These are phyloP conservation scores for Mohoua ochrocephala DNA, from an alignment of 2,113 vertebrate species.

Conservation along the genomic window DNA sequence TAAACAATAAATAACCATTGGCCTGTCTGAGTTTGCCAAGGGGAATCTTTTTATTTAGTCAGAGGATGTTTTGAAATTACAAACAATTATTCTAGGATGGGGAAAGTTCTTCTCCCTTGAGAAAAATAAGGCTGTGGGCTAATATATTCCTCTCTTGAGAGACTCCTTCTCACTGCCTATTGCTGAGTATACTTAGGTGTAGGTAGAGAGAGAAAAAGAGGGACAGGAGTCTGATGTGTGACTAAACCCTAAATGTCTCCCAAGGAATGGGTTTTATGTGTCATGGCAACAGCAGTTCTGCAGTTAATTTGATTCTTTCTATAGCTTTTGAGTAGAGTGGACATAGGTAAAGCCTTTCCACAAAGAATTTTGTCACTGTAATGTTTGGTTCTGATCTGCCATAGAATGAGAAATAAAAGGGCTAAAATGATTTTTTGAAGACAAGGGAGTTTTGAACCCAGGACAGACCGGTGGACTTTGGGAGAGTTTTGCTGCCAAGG, in stretches of 20 bases:
- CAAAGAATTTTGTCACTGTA: not conserved
- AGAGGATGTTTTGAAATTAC: conserved; percentile 7
- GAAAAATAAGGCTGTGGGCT: not conserved
- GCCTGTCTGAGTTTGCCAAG: not conserved
- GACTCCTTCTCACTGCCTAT: not conserved
- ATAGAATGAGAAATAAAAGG: not conserved
- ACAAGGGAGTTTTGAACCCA: not conserved
- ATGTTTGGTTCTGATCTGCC: not conserved
- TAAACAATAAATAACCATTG: not conserved
- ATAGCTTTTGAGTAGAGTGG: not conserved
- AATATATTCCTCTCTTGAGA: not conserved
- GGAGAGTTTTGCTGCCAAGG: not conserved
- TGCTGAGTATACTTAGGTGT: not conserved
- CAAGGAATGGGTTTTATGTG: not conserved
- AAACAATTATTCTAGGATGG: not conserved
- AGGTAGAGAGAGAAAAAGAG: not conserved
- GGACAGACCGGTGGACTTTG: not conserved
- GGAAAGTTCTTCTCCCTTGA: not conserved
- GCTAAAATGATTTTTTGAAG: not conserved
- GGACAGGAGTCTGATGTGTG: not conserved
- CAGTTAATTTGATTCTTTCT: not conserved
- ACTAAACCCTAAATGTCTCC: not conserved
- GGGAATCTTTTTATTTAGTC: conserved; percentile 1
- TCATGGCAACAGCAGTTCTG: not conserved
- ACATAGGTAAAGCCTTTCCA: not conserved